Base-by-base conservation (phyloP, 1,140 invertebrate genomes). In the Augochlora pura region DNA sequence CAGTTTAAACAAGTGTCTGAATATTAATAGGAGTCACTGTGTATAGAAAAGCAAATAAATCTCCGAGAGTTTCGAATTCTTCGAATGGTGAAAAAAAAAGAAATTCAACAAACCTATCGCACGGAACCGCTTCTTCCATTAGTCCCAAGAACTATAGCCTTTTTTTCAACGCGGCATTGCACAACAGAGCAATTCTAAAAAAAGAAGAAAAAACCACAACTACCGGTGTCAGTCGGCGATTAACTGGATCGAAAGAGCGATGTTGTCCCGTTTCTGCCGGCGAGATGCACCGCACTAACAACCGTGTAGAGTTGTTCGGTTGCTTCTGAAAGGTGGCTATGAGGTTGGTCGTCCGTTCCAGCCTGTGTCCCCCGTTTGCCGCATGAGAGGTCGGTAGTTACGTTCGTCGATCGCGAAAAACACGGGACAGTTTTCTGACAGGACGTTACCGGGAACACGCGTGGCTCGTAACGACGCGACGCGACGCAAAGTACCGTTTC, bases 401-500 rank as follows among this genome's bases (percentile, higher is more conserved):
- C 25, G 16, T 8, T 67, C 23, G 42, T 16, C 42, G 18, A 21
- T 27, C 4, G 23, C n/a, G 18, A 52, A 49, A 46, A 10, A 27
- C 27, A n/a, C 12, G 4, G 10, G 42, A 21, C 23, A n/a, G 5
- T 25, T 73, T 16, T 63, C 42, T 59, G 42, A 72, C 68, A 10
- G 27, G 32, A 6, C 32, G 8, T n/a, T 39, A 39, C 27, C 32
- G 9, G 5, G 16, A 59, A 70, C 46, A 38, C 18, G 49, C 32
- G 27, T 69, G 52, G 32, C 52, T 32, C 27, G 52, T 54, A 66
- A 80, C 25, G 46, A 57, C 70, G 38, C n/a, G 46, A 32, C 70
- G 38, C n/a, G 46, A 32, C 70, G 38, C n/a, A 32, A 25, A 38
- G 66, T 83, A 72, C 62, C 72, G 80, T 82, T 83, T 52, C 4